Conservation (phyloP, 2,797 vertebrate genomes). For the Columba guinea region DNA sequence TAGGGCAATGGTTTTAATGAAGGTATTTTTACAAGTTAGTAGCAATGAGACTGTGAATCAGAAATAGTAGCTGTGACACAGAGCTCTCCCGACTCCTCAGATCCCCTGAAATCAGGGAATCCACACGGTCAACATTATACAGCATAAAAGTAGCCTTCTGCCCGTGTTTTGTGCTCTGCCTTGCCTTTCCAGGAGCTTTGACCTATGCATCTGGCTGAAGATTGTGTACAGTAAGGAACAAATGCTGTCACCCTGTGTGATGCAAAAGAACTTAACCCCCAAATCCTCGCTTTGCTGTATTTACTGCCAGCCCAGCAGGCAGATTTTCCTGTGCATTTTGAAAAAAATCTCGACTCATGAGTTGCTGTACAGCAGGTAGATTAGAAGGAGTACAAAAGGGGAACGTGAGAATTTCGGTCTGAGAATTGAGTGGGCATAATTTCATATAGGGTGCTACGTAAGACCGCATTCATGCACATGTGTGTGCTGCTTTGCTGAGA, state of each 20-base stretch:
- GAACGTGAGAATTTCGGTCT: slow-evolving; percentile 24
- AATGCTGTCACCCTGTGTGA: not conserved
- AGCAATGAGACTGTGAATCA: not conserved
- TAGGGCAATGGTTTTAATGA: not conserved
- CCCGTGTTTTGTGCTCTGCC: not conserved
- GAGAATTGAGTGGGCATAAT: slow-evolving; percentile 23
- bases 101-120: not conserved
- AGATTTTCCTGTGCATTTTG: not conserved
- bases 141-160: not conserved
- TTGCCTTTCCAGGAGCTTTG: not conserved
- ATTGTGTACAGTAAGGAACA: not conserved
- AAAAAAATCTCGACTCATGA: not conserved
- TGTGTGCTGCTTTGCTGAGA: not conserved
- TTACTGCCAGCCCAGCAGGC: not conserved
- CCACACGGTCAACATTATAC: not conserved
- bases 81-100: not conserved
- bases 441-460: slow-evolving; percentile 10
- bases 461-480: slow-evolving; percentile 1
- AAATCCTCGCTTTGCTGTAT: not conserved
- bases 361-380: not conserved
- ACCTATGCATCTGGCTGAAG: not conserved
- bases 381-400: slow-evolving; percentile 12
- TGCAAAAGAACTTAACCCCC: not conserved
- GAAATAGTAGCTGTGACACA: not conserved
- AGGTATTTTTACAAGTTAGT: not conserved